These are phyloP conservation scores for Nansenia antarctica DNA, from an alignment of 2,113 vertebrate species.

Conservation along the genomic window DNA sequence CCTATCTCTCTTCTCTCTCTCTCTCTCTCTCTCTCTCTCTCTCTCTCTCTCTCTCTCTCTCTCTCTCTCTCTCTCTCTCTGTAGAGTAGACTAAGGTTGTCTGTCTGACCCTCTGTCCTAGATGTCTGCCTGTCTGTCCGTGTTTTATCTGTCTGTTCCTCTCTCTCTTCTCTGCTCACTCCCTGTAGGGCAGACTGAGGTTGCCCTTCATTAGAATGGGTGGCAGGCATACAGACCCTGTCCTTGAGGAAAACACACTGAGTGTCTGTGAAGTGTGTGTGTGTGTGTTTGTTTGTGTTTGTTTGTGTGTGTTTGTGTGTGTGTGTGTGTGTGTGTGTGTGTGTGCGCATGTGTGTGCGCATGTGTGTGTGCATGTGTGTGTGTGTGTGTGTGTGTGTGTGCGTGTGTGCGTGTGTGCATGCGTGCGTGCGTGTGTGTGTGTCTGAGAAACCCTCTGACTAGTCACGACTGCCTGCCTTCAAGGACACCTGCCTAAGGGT, in stretches of 20 bases:
- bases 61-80: background rate
- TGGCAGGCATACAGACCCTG: slow-evolving; percentile 10
- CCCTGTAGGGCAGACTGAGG: background rate
- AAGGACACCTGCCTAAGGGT: background rate
- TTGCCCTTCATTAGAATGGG: slow-evolving; percentile 26
- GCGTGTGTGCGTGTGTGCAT: background rate
- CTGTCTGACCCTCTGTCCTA: background rate
- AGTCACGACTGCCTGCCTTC: background rate
- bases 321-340: background rate
- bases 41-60: background rate
- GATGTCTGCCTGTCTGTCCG: background rate
- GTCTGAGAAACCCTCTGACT: too few species aligned
- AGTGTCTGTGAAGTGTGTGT: slow-evolving; percentile 6
- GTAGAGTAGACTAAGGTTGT: too few species aligned
- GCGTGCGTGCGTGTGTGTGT: background rate
- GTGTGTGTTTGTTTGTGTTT: background rate
- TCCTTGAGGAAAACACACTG: slow-evolving; percentile 10
- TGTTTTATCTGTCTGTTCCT: background rate
- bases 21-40: background rate
- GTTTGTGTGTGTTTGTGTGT: slow-evolving; percentile 1
- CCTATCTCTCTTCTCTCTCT: background rate
- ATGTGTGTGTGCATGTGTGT: background rate
- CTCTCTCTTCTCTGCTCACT: background rate
- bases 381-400: background rate
- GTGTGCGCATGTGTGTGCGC: background rate